phyloP scores from a whole-genome alignment of 2,797 vertebrate genomes.

The Sebastolobus altivelis region DNA sequence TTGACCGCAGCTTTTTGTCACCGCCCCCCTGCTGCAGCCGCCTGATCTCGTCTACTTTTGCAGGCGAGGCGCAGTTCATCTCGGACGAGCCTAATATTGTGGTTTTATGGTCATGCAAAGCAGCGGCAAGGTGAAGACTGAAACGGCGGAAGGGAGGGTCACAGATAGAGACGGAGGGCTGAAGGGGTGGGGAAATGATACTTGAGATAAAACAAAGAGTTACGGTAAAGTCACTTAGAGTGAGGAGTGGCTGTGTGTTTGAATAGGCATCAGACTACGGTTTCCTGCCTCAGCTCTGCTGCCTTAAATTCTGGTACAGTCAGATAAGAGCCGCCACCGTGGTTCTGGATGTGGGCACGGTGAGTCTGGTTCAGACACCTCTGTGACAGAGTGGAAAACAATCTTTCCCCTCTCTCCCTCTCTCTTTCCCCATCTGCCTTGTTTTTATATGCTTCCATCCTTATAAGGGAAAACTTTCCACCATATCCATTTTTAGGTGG shows the following conservation, averaged over 20 bases:
- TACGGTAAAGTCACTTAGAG: not conserved
- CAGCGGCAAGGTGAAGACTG: not conserved
- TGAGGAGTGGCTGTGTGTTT: conserved; percentile 40
- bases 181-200: conserved; percentile 3
- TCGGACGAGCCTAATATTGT: not conserved
- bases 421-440: conserved; percentile 75
- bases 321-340: conserved; percentile 65
- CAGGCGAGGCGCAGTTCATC: no score
- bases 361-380: conserved; percentile 73
- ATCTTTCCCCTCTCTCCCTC: conserved; percentile 60
- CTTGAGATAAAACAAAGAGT: conserved; percentile 25
- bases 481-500: conserved; percentile 87
- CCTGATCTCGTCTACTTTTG: no score
- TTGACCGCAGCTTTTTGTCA: no score
- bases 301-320: conserved; percentile 36
- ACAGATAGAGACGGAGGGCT: not conserved
- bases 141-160: not conserved
- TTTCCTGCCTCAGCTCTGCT: conserved; percentile 35
- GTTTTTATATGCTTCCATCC: conserved; percentile 83
- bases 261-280: not conserved
- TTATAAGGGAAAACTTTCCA: conserved; percentile 86
- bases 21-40: no score
- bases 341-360: conserved; percentile 51
- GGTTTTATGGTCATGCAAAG: not conserved
- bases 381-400: conserved; percentile 84